Evolutionary conservation across 2,888 invertebrate species (phyloP).

Genomic region (Chydorus sphaericus): DNA sequence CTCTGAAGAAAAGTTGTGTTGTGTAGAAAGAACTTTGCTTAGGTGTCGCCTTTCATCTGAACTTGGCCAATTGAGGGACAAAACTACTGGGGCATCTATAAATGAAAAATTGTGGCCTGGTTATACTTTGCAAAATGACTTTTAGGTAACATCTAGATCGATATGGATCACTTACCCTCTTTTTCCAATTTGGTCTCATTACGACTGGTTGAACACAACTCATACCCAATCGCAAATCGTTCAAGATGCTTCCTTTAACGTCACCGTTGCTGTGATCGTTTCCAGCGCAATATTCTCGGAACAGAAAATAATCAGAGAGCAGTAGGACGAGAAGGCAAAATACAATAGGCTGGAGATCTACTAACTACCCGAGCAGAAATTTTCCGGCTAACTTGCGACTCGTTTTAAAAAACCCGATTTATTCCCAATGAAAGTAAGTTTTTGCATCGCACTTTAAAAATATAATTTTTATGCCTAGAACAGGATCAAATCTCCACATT

Average conservation of each 20-base stretch:
- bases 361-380: too few species aligned
- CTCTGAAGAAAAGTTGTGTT: neutral
- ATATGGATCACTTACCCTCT: too few species aligned
- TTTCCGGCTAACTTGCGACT: too few species aligned
- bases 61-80: neutral
- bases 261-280: neutral
- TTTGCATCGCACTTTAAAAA: too few species aligned
- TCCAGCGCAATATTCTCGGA: neutral
- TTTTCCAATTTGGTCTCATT: too few species aligned
- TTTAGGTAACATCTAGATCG: neutral
- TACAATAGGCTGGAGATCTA: neutral
- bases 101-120: too few species aligned
- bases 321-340: neutral
- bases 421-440: too few species aligned
- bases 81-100: neutral
- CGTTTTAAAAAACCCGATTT: too few species aligned
- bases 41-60: neutral
- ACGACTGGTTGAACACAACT: neutral
- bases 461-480: too few species aligned
- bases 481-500: too few species aligned
- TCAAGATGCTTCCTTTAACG: neutral
- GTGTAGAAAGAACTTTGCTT: neutral
- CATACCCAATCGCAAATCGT: neutral
- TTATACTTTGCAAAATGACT: too few species aligned
- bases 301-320: neutral